phyloP scores from a whole-genome alignment of 2,797 vertebrate species.

The Microctenopoma lineatum region DNA sequence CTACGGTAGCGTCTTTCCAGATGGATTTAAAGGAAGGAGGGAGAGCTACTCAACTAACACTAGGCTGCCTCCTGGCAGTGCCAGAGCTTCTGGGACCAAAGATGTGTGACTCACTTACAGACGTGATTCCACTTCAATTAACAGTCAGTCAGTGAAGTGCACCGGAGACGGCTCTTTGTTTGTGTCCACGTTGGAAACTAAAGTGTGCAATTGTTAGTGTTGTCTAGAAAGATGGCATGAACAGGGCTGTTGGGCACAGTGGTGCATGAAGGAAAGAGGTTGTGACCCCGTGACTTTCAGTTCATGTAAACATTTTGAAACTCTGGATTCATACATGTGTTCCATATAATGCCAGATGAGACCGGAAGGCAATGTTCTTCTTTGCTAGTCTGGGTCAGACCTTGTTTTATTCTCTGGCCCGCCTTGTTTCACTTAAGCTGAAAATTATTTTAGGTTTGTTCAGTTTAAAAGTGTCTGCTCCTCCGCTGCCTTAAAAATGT shows the following conservation, averaged over 20 bases:
- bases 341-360: not conserved
- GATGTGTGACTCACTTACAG: constrained; percentile 53
- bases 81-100: constrained; percentile 45
- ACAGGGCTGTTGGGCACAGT: constrained; percentile 2
- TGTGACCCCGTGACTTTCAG: constrained; percentile 2
- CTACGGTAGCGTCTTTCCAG: constrained; percentile 36
- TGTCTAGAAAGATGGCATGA: constrained; percentile 26
- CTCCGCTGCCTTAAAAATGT: too few species aligned
- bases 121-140: constrained; percentile 59
- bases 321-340: not conserved
- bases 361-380: not conserved
- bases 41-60: constrained; percentile 46
- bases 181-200: constrained; percentile 30
- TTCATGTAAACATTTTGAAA: constrained; percentile 10
- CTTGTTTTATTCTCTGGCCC: not conserved
- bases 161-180: constrained; percentile 42
- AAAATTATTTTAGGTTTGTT: too few species aligned
- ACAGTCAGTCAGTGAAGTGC: constrained; percentile 38
- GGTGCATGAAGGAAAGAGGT: constrained; percentile 14
- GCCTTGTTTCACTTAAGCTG: not conserved
- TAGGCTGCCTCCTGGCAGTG: constrained; percentile 49
- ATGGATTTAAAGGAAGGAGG: constrained; percentile 40
- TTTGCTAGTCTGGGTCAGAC: not conserved
- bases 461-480: too few species aligned
- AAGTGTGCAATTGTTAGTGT: constrained; percentile 16